phyloP scores from a whole-genome alignment of 2,113 vertebrate species.

The Lontra canadensis region DNA sequence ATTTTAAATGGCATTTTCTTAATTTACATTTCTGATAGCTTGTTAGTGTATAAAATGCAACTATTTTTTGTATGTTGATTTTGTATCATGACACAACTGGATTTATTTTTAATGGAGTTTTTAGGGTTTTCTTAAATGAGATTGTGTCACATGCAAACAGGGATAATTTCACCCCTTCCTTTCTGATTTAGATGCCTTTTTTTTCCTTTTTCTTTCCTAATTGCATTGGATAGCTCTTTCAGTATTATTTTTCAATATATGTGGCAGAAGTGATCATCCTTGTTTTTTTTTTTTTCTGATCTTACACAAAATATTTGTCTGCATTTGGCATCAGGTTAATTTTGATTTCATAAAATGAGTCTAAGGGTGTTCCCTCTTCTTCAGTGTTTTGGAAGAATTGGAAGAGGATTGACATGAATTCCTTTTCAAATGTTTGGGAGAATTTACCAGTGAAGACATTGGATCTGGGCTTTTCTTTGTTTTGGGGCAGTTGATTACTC shows the following conservation, averaged over 20 bases:
- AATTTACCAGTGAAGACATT: neutral
- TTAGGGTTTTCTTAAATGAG: neutral
- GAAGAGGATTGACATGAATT: neutral
- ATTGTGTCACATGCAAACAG: neutral
- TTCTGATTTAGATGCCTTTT: neutral
- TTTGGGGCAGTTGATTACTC: neutral
- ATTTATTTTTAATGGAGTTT: neutral
- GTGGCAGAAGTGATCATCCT: neutral
- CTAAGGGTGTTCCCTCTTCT: neutral
- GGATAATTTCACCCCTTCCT: neutral
- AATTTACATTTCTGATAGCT: neutral
- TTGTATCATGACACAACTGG: neutral
- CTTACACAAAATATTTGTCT: neutral
- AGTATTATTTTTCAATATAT: neutral
- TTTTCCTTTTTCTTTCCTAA: neutral
- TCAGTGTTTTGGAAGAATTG: neutral
- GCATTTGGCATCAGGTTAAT: neutral
- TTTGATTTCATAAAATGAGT: neutral
- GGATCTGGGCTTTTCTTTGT: neutral
- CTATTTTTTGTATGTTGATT: neutral
- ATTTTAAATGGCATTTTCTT: neutral
- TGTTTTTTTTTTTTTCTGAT: neutral
- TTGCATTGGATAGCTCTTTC: neutral
- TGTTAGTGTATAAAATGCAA: neutral
- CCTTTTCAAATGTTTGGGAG: neutral